Evolutionary conservation across 2,888 invertebrate species (phyloP).

Genomic region (Agrochola litura): DNA sequence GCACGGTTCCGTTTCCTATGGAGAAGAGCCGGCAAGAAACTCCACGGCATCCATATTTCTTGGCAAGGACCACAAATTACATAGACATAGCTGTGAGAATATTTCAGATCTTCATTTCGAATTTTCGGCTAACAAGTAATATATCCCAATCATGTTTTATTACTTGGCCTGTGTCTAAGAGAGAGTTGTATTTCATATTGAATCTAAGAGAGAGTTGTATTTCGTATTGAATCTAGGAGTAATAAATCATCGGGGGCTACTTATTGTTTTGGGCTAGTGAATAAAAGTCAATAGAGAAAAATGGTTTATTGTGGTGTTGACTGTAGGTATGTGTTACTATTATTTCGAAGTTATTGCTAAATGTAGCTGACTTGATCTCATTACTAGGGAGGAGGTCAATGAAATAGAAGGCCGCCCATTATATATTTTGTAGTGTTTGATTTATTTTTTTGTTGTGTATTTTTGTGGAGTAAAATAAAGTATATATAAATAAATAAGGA

Average conservation of each 20-base stretch:
- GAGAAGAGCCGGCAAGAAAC: no score
- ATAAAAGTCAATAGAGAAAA: constrained; percentile 56
- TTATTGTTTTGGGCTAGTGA: constrained; percentile 48
- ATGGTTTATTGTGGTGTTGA: constrained; percentile 32
- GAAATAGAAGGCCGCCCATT: not conserved
- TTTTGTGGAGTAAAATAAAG: no score
- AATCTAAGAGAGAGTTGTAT: constrained; percentile 9
- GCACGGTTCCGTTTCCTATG: no score
- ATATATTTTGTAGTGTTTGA: no score
- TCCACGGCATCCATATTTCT: not conserved
- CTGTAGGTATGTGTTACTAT: not conserved
- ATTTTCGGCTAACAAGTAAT: constrained; percentile 3
- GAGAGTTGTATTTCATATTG: constrained; percentile 35
- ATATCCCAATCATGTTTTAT: constrained; percentile 6
- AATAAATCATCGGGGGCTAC: constrained; percentile 43
- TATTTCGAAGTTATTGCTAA: constrained; percentile 35
- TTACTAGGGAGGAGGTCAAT: not conserved
- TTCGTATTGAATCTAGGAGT: constrained; percentile 41
- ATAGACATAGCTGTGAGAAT: not conserved
- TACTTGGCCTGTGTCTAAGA: constrained; percentile 11
- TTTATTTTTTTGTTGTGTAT: no score
- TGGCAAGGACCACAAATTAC: not conserved
- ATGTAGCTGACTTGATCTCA: constrained; percentile 21
- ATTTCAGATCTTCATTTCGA: not conserved
- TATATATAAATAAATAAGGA: not conserved